Percentiles rank a stretch among this genome's conserved stretches.
Evolutionary conservation across 2,888 invertebrate genomes (phyloP).

Genomic region (Tipula confusa): DNA sequence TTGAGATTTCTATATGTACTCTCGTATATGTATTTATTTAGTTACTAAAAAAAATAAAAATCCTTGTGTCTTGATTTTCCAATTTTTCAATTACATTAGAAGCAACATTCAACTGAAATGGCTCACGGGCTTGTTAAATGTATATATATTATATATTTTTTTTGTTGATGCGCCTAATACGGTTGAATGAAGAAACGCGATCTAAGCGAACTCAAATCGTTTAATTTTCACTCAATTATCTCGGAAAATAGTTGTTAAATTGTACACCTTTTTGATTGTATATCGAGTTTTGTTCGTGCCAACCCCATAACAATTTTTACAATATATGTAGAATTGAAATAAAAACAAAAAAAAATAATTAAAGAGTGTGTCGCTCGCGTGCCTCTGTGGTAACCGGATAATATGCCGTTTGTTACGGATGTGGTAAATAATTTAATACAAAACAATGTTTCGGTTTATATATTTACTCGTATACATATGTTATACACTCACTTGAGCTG

Average conservation of each 20-base stretch:
- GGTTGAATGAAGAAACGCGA: neutral
- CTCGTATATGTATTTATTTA: neutral
- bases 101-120: neutral
- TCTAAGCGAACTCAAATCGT: neutral
- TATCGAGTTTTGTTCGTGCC: neutral
- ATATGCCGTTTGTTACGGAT: neutral
- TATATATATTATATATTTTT: neutral
- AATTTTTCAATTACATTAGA: conserved; percentile 14
- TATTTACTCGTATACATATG: neutral
- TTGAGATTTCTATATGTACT: neutral
- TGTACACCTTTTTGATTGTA: neutral
- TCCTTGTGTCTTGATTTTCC: neutral
- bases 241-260: neutral
- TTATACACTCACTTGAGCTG: neutral
- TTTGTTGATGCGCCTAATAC: neutral
- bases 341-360: neutral
- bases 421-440: neutral
- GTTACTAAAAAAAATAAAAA: neutral
- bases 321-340: neutral
- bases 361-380: neutral
- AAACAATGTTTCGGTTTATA: neutral
- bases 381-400: conserved; percentile 15
- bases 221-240: conserved; percentile 3
- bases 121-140: neutral
- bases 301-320: neutral